Conservation (phyloP, 2,797 vertebrate species). For the Chiloscyllium punctatum region DNA sequence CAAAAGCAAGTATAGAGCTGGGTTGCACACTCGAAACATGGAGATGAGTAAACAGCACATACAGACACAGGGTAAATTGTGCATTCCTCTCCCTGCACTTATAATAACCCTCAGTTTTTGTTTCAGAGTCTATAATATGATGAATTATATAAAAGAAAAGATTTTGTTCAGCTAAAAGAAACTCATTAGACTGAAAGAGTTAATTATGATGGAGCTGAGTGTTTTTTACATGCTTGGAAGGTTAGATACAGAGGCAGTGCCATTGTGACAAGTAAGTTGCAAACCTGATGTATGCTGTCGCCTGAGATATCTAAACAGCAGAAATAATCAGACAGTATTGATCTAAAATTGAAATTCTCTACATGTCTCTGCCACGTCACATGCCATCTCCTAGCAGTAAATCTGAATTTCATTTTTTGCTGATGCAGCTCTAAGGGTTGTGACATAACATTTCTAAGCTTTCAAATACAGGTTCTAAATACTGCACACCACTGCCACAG, state of each 20-base stretch:
- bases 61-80: too few species aligned
- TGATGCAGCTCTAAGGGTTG: neutral
- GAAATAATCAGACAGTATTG: neutral
- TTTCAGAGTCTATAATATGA: too few species aligned
- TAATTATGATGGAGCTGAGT: neutral
- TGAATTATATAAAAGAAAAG: neutral
- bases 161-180: neutral
- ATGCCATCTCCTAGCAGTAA: neutral
- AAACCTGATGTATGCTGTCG: neutral
- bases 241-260: neutral
- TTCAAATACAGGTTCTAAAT: neutral
- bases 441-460: neutral
- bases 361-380: neutral
- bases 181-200: neutral
- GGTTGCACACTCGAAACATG: too few species aligned
- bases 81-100: too few species aligned
- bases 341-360: neutral
- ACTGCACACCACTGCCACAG: neutral
- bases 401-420: neutral
- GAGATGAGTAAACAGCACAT: too few species aligned
- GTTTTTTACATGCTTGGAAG: neutral
- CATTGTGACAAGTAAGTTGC: neutral
- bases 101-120: too few species aligned
- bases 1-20: too few species aligned
- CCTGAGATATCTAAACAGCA: neutral